Conservation (phyloP, 2,797 vertebrate species). For the Lycodopsis pacificus region DNA sequence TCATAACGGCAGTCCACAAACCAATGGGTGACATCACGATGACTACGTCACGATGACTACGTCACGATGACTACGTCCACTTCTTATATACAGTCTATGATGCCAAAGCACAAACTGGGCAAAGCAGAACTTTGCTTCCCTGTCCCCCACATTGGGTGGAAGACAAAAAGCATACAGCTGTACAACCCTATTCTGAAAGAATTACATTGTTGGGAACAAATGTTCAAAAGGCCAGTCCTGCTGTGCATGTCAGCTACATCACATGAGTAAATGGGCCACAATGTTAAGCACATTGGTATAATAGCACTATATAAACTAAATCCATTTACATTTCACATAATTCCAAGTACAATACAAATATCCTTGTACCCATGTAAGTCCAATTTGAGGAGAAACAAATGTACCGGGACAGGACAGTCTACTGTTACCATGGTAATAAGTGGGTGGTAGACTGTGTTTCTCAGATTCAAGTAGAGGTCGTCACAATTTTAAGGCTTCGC, state of each 20-base stretch:
- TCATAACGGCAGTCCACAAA: too few relatives aligned
- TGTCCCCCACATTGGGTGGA: not conserved
- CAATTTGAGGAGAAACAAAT: conserved; percentile 19
- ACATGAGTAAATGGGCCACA: not conserved
- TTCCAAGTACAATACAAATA: not conserved
- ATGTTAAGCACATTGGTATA: not conserved
- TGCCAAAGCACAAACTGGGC: not conserved
- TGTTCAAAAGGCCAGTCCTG: not conserved
- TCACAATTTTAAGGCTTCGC: conserved; percentile 7
- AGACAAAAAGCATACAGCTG: not conserved
- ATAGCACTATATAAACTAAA: not conserved
- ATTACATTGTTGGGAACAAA: not conserved
- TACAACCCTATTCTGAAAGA: not conserved
- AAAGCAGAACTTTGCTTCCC: too few relatives aligned
- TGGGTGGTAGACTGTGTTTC: conserved; percentile 7
- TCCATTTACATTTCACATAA: not conserved
- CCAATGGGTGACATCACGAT: not conserved
- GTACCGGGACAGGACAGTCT: not conserved
- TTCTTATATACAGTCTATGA: not conserved
- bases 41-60: not conserved
- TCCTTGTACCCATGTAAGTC: not conserved
- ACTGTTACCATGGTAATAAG: conserved; percentile 34
- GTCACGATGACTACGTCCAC: not conserved
- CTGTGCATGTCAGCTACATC: not conserved
- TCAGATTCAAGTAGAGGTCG: conserved; percentile 7